These are phyloP conservation scores for Sapajus apella DNA, from an alignment of 2,113 vertebrate species.

Conservation along the genomic window DNA sequence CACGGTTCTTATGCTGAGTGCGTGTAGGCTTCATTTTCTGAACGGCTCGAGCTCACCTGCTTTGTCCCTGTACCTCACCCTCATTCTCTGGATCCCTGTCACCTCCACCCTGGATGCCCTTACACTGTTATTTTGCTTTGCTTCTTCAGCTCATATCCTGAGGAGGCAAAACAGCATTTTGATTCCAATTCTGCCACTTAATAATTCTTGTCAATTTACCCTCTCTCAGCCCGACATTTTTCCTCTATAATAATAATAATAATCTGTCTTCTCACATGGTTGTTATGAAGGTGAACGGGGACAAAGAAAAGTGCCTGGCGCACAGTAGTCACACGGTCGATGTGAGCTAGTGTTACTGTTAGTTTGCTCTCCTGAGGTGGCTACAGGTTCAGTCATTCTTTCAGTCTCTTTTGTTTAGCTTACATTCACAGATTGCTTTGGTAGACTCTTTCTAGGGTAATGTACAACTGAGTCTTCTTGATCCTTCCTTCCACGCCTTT, in stretches of 20 bases:
- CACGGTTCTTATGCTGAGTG: background rate
- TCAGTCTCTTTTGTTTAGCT: background rate
- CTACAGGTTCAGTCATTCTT: background rate
- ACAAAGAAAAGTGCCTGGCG: background rate
- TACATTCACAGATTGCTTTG: background rate
- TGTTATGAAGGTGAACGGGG: background rate
- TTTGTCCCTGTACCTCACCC: background rate
- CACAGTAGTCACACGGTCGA: background rate
- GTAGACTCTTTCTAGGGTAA: background rate
- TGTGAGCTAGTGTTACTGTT: background rate
- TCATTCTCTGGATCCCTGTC: background rate
- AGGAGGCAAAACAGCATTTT: background rate
- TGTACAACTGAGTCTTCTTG: background rate
- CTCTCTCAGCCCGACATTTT: background rate
- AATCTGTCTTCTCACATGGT: background rate
- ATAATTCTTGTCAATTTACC: background rate
- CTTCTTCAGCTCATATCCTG: background rate
- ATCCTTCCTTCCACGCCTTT: background rate
- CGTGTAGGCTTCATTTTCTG: background rate
- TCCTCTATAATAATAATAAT: background rate
- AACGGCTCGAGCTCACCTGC: background rate
- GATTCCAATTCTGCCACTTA: background rate
- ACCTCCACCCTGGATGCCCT: background rate
- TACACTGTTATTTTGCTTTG: background rate
- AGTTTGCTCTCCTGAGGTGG: background rate